Evolutionary conservation across 2,888 invertebrate species (phyloP), one percentile per base, ranked within the genome.

Genomic region (Sympetrum striolatum): DNA sequence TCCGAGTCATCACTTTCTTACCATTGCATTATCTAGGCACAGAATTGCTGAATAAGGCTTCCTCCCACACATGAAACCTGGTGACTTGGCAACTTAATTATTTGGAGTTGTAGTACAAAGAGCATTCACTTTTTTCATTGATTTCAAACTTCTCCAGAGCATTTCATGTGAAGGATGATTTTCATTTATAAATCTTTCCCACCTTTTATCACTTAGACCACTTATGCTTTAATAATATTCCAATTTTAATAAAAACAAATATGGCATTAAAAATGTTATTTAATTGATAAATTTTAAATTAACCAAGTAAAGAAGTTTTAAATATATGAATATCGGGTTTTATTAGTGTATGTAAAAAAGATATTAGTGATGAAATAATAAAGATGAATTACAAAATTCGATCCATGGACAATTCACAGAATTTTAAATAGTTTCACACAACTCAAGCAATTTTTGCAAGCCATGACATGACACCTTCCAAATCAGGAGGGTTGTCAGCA

Each of bases 391-490:
- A 73, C 25, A 73, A 31, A 73, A 25, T 2, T n/a, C 6, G 14
- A n/a, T 31, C 73, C 73, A 25, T 73, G 31, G 0, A 73, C 73
- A 25, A 25, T 73, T 73, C 25, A 25, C 12, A 73, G 1, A 73
- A n/a, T 73, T 64, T 73, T 25, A 73, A 25, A 73, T 25, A 73
- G 31, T n/a, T 73, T 73, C 31, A 8, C 31, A 25, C 73, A n/a
- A 25, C 10, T 86, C 39, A 86, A 58, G 93, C 95, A 58, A 96
- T 93, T 93, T 95, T 96, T 90, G 95, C 94, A 92, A 98, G 95
- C 98, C 98, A 98, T n/a, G 96, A 95, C 91, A 96, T 94, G 60
- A 98, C 93, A 90, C 95, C 94, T 90, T 95, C 94, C 60, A 97
- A 94, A 92, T 97, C 96, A 18, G 95, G 95, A 0, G 96, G 94